phyloP scores from a whole-genome alignment of 2,797 vertebrate species.

The Thaleichthys pacificus region DNA sequence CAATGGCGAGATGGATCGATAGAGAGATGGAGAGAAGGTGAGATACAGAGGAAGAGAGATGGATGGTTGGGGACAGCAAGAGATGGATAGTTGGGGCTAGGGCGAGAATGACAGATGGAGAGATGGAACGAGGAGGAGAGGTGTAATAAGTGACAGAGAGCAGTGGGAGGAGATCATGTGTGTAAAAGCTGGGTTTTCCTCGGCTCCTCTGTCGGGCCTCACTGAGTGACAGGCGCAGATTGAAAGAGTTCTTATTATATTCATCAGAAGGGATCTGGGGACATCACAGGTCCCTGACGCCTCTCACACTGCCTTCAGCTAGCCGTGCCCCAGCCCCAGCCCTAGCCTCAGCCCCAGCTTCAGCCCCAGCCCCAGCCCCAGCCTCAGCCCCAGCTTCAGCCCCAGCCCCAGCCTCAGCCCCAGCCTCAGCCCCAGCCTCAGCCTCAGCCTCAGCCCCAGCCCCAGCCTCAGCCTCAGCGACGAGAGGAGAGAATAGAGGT shows the following conservation, averaged over 20 bases:
- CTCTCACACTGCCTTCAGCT: not conserved
- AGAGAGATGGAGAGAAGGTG: not conserved
- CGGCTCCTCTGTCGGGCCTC: too few species aligned
- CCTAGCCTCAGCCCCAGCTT: too few species aligned
- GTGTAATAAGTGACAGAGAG: not conserved
- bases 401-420: not conserved
- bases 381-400: not conserved
- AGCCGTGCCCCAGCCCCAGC: not conserved
- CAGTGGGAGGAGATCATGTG: not conserved
- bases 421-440: too few species aligned
- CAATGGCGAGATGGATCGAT: too few species aligned
- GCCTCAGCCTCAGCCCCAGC: not conserved
- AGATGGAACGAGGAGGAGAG: not conserved
- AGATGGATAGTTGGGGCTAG: not conserved
- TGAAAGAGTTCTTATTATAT: not conserved
- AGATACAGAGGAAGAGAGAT: not conserved
- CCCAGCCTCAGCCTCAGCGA: not conserved
- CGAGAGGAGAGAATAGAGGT: not conserved
- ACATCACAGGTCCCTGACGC: slow-evolving; percentile 2
- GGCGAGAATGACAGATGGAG: not conserved
- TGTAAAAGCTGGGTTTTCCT: not conserved
- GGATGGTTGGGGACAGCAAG: not conserved
- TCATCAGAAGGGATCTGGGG: not conserved
- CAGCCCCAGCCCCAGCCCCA: not conserved
- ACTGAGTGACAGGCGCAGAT: slow-evolving; percentile 12